These are phyloP conservation scores for Idris sp. DNA, from an alignment of 1,140 invertebrate genomes.

Conservation along the genomic window DNA sequence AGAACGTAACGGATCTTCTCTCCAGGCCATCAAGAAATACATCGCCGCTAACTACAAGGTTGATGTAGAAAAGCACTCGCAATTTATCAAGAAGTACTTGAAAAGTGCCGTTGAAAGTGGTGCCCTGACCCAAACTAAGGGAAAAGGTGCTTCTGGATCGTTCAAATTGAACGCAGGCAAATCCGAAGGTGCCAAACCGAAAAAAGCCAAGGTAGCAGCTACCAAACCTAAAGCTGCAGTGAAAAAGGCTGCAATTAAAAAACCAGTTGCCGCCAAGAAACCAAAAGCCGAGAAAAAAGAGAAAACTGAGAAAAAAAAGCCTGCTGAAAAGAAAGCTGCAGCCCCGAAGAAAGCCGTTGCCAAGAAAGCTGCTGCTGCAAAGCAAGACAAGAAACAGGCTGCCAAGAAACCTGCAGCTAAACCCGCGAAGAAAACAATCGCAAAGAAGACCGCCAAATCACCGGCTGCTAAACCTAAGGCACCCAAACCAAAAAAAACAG, in stretches of 20 bases:
- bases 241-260: constrained; percentile 34
- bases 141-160: constrained; percentile 76
- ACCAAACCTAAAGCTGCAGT: constrained; percentile 23
- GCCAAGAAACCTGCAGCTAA: constrained; percentile 34
- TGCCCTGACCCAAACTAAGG: too few species aligned
- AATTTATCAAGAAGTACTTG: constrained; percentile 75
- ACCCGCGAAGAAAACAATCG: constrained; percentile 37
- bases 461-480: constrained; percentile 50
- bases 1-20: constrained; percentile 78
- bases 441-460: constrained; percentile 51
- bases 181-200: constrained; percentile 13
- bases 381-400: constrained; percentile 34
- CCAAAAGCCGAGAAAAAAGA: constrained; percentile 34
- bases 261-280: constrained; percentile 38
- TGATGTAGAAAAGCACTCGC: constrained; percentile 73
- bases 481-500: constrained; percentile 49
- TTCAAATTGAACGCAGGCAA: constrained; percentile 71
- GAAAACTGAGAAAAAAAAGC: constrained; percentile 37
- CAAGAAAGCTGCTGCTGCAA: constrained; percentile 38
- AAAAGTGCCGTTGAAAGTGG: too few species aligned
- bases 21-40: too few species aligned
- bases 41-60: constrained; percentile 76
- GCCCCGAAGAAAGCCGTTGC: constrained; percentile 14
- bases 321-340: constrained; percentile 25
- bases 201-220: constrained; percentile 8